Evolutionary conservation across 2,113 vertebrate species (phyloP), one percentile per base, ranked within the genome.

Genomic region (Percina caprodes): DNA sequence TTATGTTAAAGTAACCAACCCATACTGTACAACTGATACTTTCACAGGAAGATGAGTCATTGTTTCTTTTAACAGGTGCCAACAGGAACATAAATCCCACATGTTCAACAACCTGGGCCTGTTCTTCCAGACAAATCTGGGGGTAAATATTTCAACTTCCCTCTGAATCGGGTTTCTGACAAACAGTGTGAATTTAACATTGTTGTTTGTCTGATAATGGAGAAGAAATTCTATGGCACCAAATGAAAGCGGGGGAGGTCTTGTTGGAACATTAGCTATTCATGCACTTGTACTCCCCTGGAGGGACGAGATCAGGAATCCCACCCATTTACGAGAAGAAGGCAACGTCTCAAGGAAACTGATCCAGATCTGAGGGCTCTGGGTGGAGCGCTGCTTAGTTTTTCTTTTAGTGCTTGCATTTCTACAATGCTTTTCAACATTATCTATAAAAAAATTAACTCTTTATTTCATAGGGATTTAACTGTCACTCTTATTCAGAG

Each of bases 281-380:
- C 87, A 90, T 85, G 65, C 77, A 84, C 80, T 91, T 87, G 82
- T 80, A 79, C 67, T 91, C 80, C 88, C 90, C 86, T 83, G 78
- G 85, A 88, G 90, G 79, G 74, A 87, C 2, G 14, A 59, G 82
- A 83, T 52, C 62, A 30, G 86, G 90, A 92, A 93, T 91, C 86
- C 82, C 91, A 78, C 86, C 81, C 90, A 58, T 89, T 93, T 93
- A 92, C 87, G 84, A 89, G 91, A 91, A 93, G 66, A 74, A 56
- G 49, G 61, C 63, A 77, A 45, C 11, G 1, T 83, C 77, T 80
- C n/a, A 15, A 79, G 74, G 62, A 93, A 89, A 89, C 78, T 24
- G 77, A 91, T 91, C 77, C 86, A 59, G 60, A 86, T 78, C 58
- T 87, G 58, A 83, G 39, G 6, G 26, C 62, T 68, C 2, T 1